Base-by-base conservation (phyloP, 1,140 invertebrate species). In the Pseudachorutes palmiensis region DNA sequence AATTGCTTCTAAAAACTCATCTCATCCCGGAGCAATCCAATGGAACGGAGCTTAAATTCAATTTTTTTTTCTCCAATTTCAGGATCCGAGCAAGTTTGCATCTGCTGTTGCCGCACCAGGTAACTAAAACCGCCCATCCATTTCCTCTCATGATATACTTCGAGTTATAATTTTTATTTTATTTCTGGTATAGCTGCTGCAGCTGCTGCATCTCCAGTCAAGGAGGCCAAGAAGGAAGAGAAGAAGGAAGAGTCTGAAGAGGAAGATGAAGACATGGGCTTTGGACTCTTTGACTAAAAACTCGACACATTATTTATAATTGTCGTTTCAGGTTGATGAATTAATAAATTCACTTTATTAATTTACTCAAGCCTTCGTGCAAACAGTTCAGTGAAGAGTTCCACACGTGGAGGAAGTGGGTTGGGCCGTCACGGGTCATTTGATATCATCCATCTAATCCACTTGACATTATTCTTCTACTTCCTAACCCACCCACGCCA, bases 251-350 rank as follows among this genome's bases (percentile, higher is more conserved):
- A 87, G 65, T 76, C 78, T 59, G 87, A 88, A 76, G 84, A 83
- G 31, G 91, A 91, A 75, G 94, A 96, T 78, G 95, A 97, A 75
- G 93, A 95, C 77, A 96, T 98, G 92, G 95, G 94, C 76, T 94
- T 96, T 77, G 92, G 91, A 81, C 87, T 97, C 16, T 97, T 96
- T 76, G 93, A 95, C 79, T 95, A 94, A 86, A 16, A 14, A 9
- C 12, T 16, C 12, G 51, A 55, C 51, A 16, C 24, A n/a, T 55
- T 55, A 55, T 55, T 55, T 22, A 5, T 55, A 55, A 55, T 55
- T 55, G 51, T 55, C 24, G 24, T 24, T 55, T 55, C 51, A 24
- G 51, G 24, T 14, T 16, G 24, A 55, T 9, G 19, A 41, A 41
- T 41, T 41, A 41, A 41, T 9, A 41, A 41, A 41, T 9, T 9